phyloP scores from a whole-genome alignment of 2,888 invertebrate genomes.

The Spodoptera exigua region DNA sequence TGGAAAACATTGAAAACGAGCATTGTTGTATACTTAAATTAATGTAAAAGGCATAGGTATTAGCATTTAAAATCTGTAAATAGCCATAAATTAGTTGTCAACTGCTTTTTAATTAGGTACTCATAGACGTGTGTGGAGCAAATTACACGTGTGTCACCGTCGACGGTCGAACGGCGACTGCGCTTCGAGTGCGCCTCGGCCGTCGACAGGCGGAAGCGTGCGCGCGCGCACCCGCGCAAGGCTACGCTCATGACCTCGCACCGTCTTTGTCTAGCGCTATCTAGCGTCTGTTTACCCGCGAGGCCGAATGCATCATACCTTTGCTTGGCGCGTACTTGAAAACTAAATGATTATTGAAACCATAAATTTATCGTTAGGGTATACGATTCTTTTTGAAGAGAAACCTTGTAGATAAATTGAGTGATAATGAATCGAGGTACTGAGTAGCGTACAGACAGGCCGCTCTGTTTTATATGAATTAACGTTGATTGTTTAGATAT shows the following conservation, averaged over 20 bases:
- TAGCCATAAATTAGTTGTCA: conserved; percentile 8
- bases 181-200: conserved; percentile 65
- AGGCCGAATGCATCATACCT: conserved; percentile 88
- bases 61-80: conserved; percentile 6
- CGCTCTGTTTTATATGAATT: conserved; percentile 44
- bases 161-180: conserved; percentile 70
- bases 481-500: conserved; percentile 22
- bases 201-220: conserved; percentile 86
- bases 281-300: conserved; percentile 87
- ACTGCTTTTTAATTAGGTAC: not conserved
- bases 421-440: conserved; percentile 65
- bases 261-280: conserved; percentile 89
- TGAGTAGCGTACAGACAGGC: conserved; percentile 48
- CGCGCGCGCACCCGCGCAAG: conserved; percentile 86
- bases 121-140: not conserved
- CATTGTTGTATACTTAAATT: not conserved
- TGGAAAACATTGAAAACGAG: no score
- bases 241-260: conserved; percentile 89
- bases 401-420: conserved; percentile 76
- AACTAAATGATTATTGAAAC: conserved; percentile 79
- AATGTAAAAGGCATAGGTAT: not conserved
- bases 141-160: conserved; percentile 62
- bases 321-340: conserved; percentile 77
- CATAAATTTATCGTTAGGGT: conserved; percentile 72
- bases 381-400: conserved; percentile 68